These are phyloP conservation scores for Tineola bisselliella DNA, from an alignment of 2,888 invertebrate species.

Conservation along the genomic window DNA sequence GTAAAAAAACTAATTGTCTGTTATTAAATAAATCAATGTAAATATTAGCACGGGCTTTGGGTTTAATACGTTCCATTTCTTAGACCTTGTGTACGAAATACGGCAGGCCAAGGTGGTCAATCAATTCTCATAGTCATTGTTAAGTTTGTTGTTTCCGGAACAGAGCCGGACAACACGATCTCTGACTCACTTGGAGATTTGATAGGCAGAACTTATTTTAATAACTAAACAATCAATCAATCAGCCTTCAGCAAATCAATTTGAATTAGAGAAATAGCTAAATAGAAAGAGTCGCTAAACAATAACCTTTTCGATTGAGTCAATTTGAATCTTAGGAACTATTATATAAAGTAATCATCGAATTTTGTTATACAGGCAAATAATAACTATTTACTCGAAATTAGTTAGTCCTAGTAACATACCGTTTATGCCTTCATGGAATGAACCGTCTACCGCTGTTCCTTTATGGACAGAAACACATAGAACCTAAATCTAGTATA, in stretches of 20 bases:
- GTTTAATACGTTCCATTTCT: constrained; percentile 46
- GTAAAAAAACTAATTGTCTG: neutral
- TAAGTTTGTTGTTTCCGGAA: constrained; percentile 36
- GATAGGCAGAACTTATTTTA: neutral
- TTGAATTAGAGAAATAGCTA: neutral
- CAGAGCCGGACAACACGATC: constrained; percentile 28
- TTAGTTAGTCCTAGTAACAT: too few species aligned
- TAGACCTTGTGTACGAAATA: constrained; percentile 42
- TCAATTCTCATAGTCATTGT: constrained; percentile 23
- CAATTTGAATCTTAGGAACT: too few species aligned
- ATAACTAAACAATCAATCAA: neutral
- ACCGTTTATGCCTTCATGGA: too few species aligned
- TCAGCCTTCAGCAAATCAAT: neutral
- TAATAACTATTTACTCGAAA: too few species aligned
- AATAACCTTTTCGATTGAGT: too few species aligned
- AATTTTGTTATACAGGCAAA: too few species aligned
- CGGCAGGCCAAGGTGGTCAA: constrained; percentile 27
- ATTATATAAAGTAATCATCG: too few species aligned
- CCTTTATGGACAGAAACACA: too few species aligned
- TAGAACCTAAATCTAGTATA: too few species aligned
- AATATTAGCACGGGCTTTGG: neutral
- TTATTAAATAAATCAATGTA: neutral
- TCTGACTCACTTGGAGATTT: constrained; percentile 13
- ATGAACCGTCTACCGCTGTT: too few species aligned
- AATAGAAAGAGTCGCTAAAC: neutral